A percentile compares a stretch with the other conserved stretches of the same genome.
phyloP scores from a whole-genome alignment of 2,113 vertebrate species.

The Montifringilla adamsi region DNA sequence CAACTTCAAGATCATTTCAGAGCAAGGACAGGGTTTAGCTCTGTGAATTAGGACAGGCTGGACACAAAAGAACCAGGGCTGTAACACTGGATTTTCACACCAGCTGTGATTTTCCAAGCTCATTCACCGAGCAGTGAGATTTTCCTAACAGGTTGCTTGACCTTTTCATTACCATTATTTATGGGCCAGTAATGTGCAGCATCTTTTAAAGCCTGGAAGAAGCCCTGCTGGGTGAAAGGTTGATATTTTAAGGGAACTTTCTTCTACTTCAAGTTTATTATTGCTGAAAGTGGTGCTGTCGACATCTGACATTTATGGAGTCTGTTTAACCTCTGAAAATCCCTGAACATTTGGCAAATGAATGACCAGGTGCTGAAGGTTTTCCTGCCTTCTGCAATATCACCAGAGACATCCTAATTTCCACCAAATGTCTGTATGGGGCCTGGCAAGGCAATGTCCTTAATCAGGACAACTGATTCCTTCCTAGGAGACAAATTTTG shows the following conservation, averaged over 20 bases:
- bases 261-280: not conserved
- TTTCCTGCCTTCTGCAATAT: not conserved
- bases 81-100: not conserved
- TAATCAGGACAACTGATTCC: not conserved
- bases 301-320: slow-evolving; percentile 42
- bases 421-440: not conserved
- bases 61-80: not conserved
- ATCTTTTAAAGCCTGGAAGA: not conserved
- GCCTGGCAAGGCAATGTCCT: not conserved
- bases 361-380: not conserved
- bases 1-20: not conserved
- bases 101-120: not conserved
- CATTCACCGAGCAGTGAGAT: not conserved
- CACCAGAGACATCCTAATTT: not conserved
- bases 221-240: slow-evolving; percentile 36
- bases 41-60: not conserved
- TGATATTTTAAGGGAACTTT: slow-evolving; percentile 51
- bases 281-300: not conserved
- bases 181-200: slow-evolving; percentile 6
- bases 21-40: not conserved
- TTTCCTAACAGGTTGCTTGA: slow-evolving; percentile 36
- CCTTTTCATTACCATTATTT: slow-evolving; percentile 54
- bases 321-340: not conserved
- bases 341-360: not conserved
- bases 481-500: not conserved